Evolutionary conservation across 2,888 invertebrate genomes (phyloP).

Genomic region (Halocaridina rubra): DNA sequence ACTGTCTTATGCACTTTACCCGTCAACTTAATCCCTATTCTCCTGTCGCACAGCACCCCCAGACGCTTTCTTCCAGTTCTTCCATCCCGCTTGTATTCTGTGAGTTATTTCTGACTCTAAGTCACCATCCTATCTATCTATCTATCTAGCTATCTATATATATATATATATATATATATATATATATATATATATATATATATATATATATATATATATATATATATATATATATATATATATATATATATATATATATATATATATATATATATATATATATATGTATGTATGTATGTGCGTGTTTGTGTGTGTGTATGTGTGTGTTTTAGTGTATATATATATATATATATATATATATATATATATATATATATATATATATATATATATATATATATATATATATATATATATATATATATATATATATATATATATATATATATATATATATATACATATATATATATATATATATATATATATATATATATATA

Average conservation of each 20-base stretch:
- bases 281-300: not conserved
- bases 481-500: too few relatives aligned
- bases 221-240: conserved; percentile 9
- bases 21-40: too few relatives aligned
- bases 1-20: too few relatives aligned
- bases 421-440: too few relatives aligned
- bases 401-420: too few relatives aligned
- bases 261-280: conserved; percentile 9
- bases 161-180: not conserved
- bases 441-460: too few relatives aligned
- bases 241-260: conserved; percentile 7
- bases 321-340: not conserved
- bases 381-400: too few relatives aligned
- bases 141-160: not conserved
- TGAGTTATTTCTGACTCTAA: too few relatives aligned
- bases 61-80: too few relatives aligned
- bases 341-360: not conserved
- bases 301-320: not conserved
- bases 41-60: too few relatives aligned
- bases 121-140: not conserved
- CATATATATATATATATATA: too few relatives aligned
- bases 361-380: not conserved
- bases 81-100: too few relatives aligned
- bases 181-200: conserved; percentile 14
- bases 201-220: conserved; percentile 14